Evolutionary conservation across 2,888 invertebrate species (phyloP).

Genomic region (Tenodera sinensis): DNA sequence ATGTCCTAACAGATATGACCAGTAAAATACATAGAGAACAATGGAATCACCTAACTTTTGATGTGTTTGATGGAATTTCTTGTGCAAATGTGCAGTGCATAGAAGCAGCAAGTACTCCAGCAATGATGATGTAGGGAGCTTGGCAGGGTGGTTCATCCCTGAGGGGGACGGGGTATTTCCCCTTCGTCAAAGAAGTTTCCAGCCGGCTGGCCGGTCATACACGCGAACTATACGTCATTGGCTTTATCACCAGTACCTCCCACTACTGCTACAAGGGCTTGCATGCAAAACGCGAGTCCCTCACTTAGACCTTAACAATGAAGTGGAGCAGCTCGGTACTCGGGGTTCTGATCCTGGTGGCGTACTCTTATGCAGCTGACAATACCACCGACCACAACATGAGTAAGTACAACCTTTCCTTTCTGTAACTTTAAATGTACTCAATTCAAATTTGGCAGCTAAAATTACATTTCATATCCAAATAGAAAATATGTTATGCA

Average conservation of each 20-base stretch:
- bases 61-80: no score
- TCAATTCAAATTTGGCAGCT: no score
- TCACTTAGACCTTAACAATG: neutral
- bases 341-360: neutral
- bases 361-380: neutral
- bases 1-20: no score
- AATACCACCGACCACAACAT: neutral
- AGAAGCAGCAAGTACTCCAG: no score
- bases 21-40: no score
- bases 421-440: no score
- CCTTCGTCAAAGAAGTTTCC: neutral
- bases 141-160: neutral
- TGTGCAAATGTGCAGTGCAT: no score
- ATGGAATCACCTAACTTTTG: no score
- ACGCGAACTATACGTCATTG: neutral
- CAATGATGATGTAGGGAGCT: no score
- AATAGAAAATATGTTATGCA: no score
- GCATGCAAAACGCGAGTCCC: neutral
- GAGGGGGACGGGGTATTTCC: neutral
- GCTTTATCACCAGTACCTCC: neutral
- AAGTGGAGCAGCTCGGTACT: neutral
- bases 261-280: neutral
- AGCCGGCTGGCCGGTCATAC: neutral
- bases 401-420: neutral
- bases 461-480: no score